Percentiles rank a stretch among this genome's conserved stretches.
Conservation (phyloP, 2,797 vertebrate species). For the Chiloscyllium punctatum region DNA sequence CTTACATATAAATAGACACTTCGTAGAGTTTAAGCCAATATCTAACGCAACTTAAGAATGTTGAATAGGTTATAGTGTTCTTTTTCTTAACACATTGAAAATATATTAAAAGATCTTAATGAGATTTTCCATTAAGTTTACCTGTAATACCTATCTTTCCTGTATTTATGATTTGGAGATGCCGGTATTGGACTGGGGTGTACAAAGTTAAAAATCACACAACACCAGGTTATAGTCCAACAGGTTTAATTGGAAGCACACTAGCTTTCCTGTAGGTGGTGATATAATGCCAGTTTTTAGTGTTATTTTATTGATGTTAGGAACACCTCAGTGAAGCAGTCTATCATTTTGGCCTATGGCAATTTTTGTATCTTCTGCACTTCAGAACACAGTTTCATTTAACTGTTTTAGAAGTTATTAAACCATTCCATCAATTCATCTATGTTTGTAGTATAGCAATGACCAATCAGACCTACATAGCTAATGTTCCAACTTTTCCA, state of each 20-base stretch:
- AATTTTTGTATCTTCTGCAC: background rate
- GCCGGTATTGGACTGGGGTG: too few relatives aligned
- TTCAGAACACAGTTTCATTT: background rate
- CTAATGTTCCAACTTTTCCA: background rate
- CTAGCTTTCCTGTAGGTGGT: background rate
- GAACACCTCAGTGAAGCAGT: background rate
- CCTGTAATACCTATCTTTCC: background rate
- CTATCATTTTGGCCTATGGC: background rate
- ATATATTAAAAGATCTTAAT: background rate
- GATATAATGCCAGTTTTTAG: background rate
- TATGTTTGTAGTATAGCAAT: background rate
- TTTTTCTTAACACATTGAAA: background rate
- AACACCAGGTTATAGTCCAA: too few relatives aligned
- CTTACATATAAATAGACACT: background rate
- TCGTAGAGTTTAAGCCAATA: background rate
- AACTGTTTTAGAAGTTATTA: background rate
- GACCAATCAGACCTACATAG: background rate
- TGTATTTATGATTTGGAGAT: background rate
- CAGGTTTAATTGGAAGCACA: too few relatives aligned
- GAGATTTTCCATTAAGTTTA: background rate
- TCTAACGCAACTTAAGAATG: background rate
- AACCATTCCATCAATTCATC: background rate
- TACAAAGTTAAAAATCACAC: too few relatives aligned
- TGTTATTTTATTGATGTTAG: background rate
- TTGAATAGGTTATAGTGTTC: background rate